Base-by-base conservation (phyloP, 2,113 vertebrate species). In the Lonchura striata region DNA sequence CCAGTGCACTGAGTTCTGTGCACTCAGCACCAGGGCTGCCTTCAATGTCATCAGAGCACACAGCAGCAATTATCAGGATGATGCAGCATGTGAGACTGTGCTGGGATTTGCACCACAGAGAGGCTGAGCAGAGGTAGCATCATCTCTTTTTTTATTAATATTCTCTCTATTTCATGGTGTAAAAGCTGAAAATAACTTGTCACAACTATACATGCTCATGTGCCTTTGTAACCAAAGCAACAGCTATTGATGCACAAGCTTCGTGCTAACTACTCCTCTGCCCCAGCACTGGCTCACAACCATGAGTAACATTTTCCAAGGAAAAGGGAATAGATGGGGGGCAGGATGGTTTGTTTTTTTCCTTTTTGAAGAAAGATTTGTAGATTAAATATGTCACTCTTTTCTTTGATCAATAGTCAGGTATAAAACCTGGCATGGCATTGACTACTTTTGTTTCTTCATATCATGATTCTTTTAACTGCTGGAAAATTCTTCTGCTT, bases 221-320 rank as follows among this genome's bases (percentile, higher is more conserved):
- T 90, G 95, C 77, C 75, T 95, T 94, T 96, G 89, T 93, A 95
- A 94, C 94, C 91, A 86, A 95, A 97, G 97, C 96, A 97, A 97
- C 95, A 94, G 97, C 94, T 96, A 93, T 93, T 94, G 72, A 93
- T 94, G 63, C 81, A 87, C 24, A 2, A 54, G 46, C 82, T 82
- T 83, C 57, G 92, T 79, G 84, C 86, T 91, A 94, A 44, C 75
- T 88, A 89, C 66, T 93, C 86, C 93, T 94, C 75, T 90, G 71
- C 88, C 95, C 90, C 86, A 22, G 82, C 30, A 5, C 31, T 53
- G 88, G 60, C 64, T 91, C 76, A 70, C 35, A 71, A 85, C 63
- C 39, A 4, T 42, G 37, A 84, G 82, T 46, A 63, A 88, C 68
- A 87, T 82, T 94, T 85, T 94, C 68, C 69, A 63, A 84, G 79